Conservation (phyloP, 1,140 invertebrate species). For the Cydia strobilella region DNA sequence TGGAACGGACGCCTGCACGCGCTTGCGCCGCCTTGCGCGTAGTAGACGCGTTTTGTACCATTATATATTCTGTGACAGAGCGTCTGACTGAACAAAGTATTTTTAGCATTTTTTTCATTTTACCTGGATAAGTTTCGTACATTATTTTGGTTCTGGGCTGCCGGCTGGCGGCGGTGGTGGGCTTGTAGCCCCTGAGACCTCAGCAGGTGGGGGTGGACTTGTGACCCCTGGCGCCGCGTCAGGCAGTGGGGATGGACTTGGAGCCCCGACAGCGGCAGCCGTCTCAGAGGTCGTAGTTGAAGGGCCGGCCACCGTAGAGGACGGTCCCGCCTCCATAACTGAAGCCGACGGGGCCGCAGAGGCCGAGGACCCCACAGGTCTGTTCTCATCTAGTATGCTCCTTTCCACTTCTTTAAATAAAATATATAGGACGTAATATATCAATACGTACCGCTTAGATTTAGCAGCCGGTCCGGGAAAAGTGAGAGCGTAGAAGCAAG, state of each 20-base stretch:
- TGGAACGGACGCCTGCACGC: too few species aligned
- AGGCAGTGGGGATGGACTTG: background rate
- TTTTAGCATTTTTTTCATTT: too few species aligned
- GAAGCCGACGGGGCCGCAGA: background rate
- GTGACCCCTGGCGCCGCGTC: too few species aligned
- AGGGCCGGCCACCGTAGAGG: background rate
- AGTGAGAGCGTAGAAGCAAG: constrained; percentile 29
- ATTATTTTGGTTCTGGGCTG: background rate
- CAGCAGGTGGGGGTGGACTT: background rate
- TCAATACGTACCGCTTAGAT: constrained; percentile 44
- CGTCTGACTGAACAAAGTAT: too few species aligned
- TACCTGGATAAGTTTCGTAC: background rate
- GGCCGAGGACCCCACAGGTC: constrained; percentile 1
- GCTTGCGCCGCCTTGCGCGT: too few species aligned
- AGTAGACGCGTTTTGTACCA: too few species aligned
- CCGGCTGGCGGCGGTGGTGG: too few species aligned
- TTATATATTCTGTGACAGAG: too few species aligned
- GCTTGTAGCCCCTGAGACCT: too few species aligned
- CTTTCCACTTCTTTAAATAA: constrained; percentile 62
- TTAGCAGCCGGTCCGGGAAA: constrained; percentile 39
- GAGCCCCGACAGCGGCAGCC: too few species aligned
- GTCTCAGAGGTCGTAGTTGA: too few species aligned
- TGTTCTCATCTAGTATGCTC: constrained; percentile 41
- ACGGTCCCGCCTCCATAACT: background rate
- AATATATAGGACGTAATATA: constrained; percentile 33